A percentile compares a stretch with the other conserved stretches of the same genome.
Evolutionary conservation across 2,797 vertebrate genomes (phyloP).

Genomic region (Tokudaia tokunoshimensis): DNA sequence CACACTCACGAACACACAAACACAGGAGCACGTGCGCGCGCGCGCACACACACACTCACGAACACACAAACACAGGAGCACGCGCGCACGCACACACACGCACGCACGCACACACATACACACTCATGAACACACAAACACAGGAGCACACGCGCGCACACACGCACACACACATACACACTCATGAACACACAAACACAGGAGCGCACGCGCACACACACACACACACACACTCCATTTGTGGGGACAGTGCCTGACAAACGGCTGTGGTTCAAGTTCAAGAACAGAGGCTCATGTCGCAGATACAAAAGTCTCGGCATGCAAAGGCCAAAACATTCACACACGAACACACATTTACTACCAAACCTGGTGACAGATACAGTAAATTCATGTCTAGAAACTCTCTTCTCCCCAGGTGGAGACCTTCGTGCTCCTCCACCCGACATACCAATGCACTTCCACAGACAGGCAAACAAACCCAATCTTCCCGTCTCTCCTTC

Average conservation of each 20-base stretch:
- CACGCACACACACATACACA: neutral
- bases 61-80: neutral
- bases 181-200: neutral
- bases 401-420: neutral
- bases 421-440: neutral
- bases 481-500: neutral
- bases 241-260: neutral
- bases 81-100: no score
- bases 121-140: neutral
- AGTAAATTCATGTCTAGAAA: slow-evolving; percentile 40
- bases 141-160: neutral
- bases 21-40: no score
- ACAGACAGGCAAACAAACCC: neutral
- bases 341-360: neutral
- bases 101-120: neutral
- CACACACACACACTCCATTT: neutral
- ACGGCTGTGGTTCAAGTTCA: neutral
- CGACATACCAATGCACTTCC: neutral
- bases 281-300: slow-evolving; percentile 41
- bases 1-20: neutral
- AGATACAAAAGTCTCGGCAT: neutral
- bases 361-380: neutral
- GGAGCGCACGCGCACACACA: neutral
- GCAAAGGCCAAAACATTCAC: neutral
- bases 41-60: neutral